These are phyloP conservation scores for Callorhinus ursinus DNA, from an alignment of 2,113 vertebrate species.

Conservation along the genomic window DNA sequence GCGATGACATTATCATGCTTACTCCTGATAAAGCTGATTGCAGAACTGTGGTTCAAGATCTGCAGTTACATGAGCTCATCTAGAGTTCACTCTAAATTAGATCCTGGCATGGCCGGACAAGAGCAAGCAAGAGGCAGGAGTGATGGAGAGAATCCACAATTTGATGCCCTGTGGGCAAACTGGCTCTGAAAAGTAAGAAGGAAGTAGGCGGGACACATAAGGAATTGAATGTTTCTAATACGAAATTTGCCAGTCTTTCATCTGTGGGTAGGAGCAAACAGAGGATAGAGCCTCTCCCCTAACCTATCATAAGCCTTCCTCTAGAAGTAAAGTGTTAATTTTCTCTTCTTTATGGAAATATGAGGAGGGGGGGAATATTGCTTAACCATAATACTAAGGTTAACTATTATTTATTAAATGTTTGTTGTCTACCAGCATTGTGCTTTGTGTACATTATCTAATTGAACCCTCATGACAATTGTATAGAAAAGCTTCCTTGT, in stretches of 20 bases:
- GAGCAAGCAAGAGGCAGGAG: not conserved
- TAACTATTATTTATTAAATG: not conserved
- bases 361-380: not conserved
- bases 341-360: not conserved
- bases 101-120: not conserved
- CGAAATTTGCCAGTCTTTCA: not conserved
- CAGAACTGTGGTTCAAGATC: not conserved
- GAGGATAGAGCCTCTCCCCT: not conserved
- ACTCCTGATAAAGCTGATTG: not conserved
- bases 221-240: not conserved
- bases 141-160: not conserved
- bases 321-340: not conserved
- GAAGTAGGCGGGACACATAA: not conserved
- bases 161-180: not conserved
- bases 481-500: not conserved
- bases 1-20: conserved; percentile 6
- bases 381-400: not conserved
- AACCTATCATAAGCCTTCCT: not conserved
- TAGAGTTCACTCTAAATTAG: not conserved
- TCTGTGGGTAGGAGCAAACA: not conserved
- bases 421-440: not conserved
- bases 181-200: not conserved
- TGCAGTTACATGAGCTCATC: not conserved
- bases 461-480: not conserved
- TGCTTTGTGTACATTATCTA: not conserved